phyloP scores from a whole-genome alignment of 2,113 vertebrate genomes.

The Numenius arquata region DNA sequence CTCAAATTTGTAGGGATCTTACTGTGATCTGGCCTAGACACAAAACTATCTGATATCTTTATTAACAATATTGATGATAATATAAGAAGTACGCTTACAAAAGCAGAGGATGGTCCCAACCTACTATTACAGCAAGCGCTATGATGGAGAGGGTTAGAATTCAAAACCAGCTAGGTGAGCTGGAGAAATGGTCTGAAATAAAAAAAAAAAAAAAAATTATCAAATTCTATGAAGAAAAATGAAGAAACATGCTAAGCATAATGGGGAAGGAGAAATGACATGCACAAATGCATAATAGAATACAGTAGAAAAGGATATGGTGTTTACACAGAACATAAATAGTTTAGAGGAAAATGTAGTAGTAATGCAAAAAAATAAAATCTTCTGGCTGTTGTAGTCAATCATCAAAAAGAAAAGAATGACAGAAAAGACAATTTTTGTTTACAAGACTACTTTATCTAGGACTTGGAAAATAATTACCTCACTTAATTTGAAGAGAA shows the following conservation, averaged over 20 bases:
- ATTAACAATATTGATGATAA: neutral
- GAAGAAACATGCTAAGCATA: neutral
- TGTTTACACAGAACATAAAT: neutral
- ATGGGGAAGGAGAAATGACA: neutral
- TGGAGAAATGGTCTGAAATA: neutral
- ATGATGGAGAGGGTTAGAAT: neutral
- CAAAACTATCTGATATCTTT: neutral
- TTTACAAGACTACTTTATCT: neutral
- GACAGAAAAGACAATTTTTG: neutral
- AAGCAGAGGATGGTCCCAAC: neutral
- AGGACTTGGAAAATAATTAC: neutral
- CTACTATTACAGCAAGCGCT: neutral
- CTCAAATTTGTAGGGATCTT: neutral
- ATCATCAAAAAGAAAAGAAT: neutral
- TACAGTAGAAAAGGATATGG: neutral
- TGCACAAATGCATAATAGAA: neutral
- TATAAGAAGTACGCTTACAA: neutral
- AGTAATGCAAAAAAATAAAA: neutral
- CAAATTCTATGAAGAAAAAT: neutral
- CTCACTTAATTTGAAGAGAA: neutral
- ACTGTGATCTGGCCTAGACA: neutral
- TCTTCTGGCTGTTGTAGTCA: neutral
- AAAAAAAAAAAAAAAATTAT: neutral
- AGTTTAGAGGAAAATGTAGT: neutral
- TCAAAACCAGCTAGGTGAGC: neutral